Percentiles rank a stretch among this genome's conserved stretches.
These are phyloP conservation scores for Danaus melanippus DNA, from an alignment of 1,140 invertebrate species.

Conservation along the genomic window DNA sequence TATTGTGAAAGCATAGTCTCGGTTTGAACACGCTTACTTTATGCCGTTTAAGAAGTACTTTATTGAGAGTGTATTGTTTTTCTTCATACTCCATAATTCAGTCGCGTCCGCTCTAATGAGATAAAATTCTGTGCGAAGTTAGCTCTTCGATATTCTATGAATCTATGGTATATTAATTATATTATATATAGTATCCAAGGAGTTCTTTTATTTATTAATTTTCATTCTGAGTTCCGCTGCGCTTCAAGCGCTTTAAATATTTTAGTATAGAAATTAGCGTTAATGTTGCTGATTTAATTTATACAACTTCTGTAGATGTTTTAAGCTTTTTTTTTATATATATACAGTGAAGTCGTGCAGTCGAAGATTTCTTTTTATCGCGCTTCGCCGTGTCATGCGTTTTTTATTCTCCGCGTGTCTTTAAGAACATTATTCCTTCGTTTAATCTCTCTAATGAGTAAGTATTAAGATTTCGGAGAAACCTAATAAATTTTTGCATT, in stretches of 20 bases:
- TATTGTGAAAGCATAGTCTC: too few relatives aligned
- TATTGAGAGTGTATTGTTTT: too few relatives aligned
- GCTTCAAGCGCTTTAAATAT: too few relatives aligned
- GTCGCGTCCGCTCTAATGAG: not conserved
- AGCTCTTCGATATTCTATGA: too few relatives aligned
- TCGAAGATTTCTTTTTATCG: slow-evolving; percentile 24
- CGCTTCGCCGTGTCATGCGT: slow-evolving; percentile 17
- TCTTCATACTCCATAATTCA: not conserved
- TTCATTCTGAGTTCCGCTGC: too few relatives aligned
- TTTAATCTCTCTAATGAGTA: slow-evolving; percentile 21
- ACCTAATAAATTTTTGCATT: slow-evolving; percentile 15
- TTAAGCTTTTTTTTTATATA: slow-evolving; percentile 20
- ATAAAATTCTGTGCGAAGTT: not conserved
- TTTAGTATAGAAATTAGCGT: slow-evolving; percentile 8
- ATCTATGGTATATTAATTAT: too few relatives aligned
- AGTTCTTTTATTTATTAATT: too few relatives aligned
- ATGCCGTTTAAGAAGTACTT: too few relatives aligned
- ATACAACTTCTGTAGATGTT: slow-evolving; percentile 25
- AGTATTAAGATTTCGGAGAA: slow-evolving; percentile 21
- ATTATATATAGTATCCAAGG: too few relatives aligned
- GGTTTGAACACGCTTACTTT: too few relatives aligned
- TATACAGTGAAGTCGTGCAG: slow-evolving; percentile 26
- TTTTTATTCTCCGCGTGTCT: slow-evolving; percentile 25
- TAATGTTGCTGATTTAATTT: slow-evolving; percentile 38
- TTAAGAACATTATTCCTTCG: slow-evolving; percentile 21